These are phyloP conservation scores for Phyto melanocephala DNA, from an alignment of 2,888 invertebrate genomes.

Conservation along the genomic window DNA sequence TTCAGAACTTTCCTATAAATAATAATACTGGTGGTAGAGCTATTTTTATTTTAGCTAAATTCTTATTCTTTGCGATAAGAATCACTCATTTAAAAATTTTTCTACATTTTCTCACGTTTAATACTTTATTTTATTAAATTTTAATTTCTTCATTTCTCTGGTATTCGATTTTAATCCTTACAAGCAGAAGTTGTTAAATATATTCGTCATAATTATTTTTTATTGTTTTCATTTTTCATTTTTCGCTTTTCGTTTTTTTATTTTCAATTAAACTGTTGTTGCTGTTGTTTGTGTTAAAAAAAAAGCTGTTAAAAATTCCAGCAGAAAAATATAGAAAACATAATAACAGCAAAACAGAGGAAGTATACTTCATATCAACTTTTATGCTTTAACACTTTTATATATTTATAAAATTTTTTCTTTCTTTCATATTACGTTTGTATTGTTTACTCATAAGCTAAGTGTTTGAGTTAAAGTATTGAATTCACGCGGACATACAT, in stretches of 20 bases:
- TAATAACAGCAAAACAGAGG: constrained; percentile 19
- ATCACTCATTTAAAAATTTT: no score
- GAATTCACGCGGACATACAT: not conserved
- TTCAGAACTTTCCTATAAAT: no score
- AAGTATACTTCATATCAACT: constrained; percentile 36
- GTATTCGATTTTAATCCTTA: not conserved
- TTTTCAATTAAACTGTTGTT: not conserved
- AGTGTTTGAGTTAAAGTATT: not conserved
- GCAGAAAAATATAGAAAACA: not conserved
- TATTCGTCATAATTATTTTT: not conserved
- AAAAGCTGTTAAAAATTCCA: constrained; percentile 1
- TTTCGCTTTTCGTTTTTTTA: not conserved
- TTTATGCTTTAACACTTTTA: constrained; percentile 48
- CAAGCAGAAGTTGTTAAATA: not conserved
- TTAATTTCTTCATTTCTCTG: not conserved
- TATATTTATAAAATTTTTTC: not conserved
- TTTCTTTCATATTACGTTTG: not conserved
- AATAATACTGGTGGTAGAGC: no score
- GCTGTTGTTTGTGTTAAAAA: constrained; percentile 3
- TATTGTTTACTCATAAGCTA: not conserved
- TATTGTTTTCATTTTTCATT: no score
- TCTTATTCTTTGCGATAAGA: no score
- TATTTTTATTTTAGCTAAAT: no score
- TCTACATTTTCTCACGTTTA: no score
- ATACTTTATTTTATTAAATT: no score